Evolutionary conservation across 2,113 vertebrate genomes (phyloP).

Genomic region (Hemicordylus capensis): DNA sequence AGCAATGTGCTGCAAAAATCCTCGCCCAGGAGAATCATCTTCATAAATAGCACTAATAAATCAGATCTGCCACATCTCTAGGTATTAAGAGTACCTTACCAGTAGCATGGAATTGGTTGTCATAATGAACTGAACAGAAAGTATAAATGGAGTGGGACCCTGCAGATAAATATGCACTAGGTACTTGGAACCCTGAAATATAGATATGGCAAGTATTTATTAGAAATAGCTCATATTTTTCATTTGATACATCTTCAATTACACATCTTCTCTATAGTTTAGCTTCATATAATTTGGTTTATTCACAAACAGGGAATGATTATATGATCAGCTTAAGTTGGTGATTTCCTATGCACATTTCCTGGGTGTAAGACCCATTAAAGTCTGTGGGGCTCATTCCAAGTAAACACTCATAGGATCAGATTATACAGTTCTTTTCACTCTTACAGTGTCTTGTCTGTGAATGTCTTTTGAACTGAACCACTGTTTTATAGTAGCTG

Average conservation of each 20-base stretch:
- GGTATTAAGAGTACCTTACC: background rate
- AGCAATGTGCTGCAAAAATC: background rate
- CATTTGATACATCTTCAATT: background rate
- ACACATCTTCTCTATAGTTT: background rate
- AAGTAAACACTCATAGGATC: background rate
- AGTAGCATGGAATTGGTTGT: background rate
- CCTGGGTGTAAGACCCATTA: background rate
- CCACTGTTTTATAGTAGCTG: too few species aligned
- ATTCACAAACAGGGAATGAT: background rate
- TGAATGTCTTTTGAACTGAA: too few species aligned
- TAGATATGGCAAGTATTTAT: too few species aligned
- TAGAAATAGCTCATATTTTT: background rate
- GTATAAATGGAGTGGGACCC: background rate
- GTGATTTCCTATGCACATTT: background rate
- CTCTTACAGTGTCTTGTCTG: background rate
- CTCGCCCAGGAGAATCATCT: accelerated
- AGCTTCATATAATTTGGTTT: too few species aligned
- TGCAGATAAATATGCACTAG: background rate
- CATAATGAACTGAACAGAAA: background rate
- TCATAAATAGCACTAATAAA: background rate
- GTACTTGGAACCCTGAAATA: too few species aligned
- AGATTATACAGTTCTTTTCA: background rate
- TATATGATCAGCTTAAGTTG: background rate
- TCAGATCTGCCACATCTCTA: slow-evolving; percentile 1
- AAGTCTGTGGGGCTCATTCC: background rate